Percentiles rank a stretch among this genome's conserved stretches.
These are phyloP conservation scores for Ailuropoda melanoleuca DNA, from an alignment of 2,113 vertebrate genomes.

Conservation along the genomic window DNA sequence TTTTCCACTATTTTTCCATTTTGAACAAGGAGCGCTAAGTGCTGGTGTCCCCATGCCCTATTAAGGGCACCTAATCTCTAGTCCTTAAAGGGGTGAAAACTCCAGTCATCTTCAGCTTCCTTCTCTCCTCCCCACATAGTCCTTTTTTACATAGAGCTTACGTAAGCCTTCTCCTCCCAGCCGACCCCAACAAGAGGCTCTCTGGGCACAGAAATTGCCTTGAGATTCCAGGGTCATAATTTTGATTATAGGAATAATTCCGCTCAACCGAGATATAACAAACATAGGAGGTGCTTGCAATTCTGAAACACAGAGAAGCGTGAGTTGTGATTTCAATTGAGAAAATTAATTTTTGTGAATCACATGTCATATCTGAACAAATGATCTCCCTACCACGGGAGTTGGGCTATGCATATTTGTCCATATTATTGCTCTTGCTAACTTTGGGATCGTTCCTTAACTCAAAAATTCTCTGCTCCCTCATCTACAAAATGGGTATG, in stretches of 20 bases:
- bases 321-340: background rate
- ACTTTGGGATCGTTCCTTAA: background rate
- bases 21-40: background rate
- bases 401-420: background rate
- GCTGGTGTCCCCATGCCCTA: rapidly evolving
- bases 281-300: background rate
- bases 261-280: background rate
- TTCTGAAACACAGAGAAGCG: background rate
- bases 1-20: background rate
- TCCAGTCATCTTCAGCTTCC: background rate
- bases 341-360: background rate
- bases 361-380: background rate
- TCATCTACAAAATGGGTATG: background rate
- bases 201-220: background rate
- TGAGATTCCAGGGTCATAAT: background rate
- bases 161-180: background rate
- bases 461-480: background rate
- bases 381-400: background rate
- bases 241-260: background rate
- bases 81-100: background rate
- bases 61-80: background rate
- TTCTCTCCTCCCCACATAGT: background rate
- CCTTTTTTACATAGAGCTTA: background rate
- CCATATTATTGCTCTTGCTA: background rate
- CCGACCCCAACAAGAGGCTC: background rate